A percentile compares a stretch with the other conserved stretches of the same genome.
These are phyloP conservation scores for Neopipo cinnamomea DNA, from an alignment of 2,113 vertebrate species.

Conservation along the genomic window DNA sequence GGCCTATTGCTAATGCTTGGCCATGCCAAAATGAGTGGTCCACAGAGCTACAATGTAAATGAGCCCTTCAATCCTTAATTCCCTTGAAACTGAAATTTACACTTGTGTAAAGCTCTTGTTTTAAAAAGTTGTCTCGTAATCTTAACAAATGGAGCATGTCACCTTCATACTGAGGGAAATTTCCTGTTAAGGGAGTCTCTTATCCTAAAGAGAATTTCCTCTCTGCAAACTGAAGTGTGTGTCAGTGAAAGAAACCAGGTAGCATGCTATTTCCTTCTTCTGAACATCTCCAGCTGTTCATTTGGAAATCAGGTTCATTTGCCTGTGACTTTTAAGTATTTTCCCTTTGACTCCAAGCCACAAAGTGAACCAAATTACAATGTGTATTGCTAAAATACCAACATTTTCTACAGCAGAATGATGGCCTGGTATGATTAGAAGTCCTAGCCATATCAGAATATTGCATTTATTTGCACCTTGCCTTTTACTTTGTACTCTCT, in stretches of 20 bases:
- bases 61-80: background rate
- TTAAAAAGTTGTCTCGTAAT: background rate
- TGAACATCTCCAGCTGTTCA: background rate
- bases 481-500: background rate
- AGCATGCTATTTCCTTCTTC: background rate
- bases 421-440: background rate
- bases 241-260: background rate
- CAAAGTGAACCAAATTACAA: background rate
- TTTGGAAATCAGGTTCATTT: background rate
- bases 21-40: background rate
- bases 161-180: background rate
- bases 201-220: background rate
- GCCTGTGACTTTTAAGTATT: background rate
- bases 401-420: background rate
- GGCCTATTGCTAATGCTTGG: rapidly evolving
- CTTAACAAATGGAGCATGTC: background rate
- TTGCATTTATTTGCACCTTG: background rate
- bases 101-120: background rate
- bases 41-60: background rate
- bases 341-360: background rate
- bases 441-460: background rate
- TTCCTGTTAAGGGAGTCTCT: background rate
- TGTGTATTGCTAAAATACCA: background rate
- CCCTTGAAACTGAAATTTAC: background rate
- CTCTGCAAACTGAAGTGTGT: rapidly evolving